Evolutionary conservation across 2,888 invertebrate species (phyloP).

Genomic region (Metopia argyrocephala): DNA sequence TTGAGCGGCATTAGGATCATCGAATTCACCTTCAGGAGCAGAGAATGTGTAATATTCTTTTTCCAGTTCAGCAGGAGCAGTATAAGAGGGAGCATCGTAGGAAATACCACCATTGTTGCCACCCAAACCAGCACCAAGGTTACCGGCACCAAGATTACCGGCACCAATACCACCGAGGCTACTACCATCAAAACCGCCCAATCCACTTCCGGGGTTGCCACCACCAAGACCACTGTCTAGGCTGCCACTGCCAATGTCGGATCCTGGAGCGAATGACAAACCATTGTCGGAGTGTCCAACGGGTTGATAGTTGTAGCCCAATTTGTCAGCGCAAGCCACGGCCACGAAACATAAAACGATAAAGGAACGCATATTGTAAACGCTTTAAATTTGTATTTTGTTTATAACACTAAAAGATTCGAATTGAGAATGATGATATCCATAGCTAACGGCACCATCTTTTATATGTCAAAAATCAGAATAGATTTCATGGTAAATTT

Average conservation of each 20-base stretch:
- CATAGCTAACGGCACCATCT: slow-evolving; percentile 18
- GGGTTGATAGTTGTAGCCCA: slow-evolving; percentile 72
- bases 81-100: slow-evolving; percentile 19
- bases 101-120: slow-evolving; percentile 50
- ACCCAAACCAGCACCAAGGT: not conserved
- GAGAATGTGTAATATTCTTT: slow-evolving; percentile 65
- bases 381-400: slow-evolving; percentile 13
- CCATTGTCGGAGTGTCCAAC: slow-evolving; percentile 59
- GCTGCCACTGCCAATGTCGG: not conserved
- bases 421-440: slow-evolving; percentile 43
- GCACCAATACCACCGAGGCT: slow-evolving; percentile 4
- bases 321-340: slow-evolving; percentile 71
- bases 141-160: slow-evolving; percentile 5
- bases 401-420: slow-evolving; percentile 47
- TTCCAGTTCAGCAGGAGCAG: slow-evolving; percentile 55
- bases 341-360: slow-evolving; percentile 71
- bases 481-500: no score
- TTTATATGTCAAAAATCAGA: slow-evolving; percentile 48
- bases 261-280: slow-evolving; percentile 20
- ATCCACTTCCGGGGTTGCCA: slow-evolving; percentile 2
- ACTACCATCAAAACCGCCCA: not conserved
- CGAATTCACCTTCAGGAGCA: slow-evolving; percentile 63
- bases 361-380: slow-evolving; percentile 71
- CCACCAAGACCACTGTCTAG: not conserved
- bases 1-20: slow-evolving; percentile 37